Evolutionary conservation across 2,797 vertebrate genomes (phyloP).

Genomic region (Phalanger gymnotis): DNA sequence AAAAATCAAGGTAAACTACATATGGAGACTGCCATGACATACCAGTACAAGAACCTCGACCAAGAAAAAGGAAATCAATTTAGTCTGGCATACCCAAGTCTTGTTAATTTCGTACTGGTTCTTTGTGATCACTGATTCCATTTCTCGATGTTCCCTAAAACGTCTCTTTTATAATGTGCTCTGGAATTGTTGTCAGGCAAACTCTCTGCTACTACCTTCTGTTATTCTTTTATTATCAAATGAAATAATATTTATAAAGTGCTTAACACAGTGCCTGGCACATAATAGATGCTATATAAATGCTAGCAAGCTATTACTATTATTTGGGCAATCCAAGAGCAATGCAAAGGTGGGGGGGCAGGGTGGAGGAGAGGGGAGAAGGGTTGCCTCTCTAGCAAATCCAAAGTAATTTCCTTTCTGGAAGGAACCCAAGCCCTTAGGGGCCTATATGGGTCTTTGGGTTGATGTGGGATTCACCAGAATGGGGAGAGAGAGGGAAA

Average conservation of each 20-base stretch:
- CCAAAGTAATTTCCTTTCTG: not conserved
- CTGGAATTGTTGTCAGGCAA: not conserved
- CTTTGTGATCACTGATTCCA: not conserved
- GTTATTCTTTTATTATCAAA: not conserved
- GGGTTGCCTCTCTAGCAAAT: not conserved
- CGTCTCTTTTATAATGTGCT: not conserved
- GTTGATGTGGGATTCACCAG: not conserved
- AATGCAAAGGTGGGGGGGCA: not conserved
- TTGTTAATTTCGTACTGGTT: not conserved
- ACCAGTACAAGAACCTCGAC: not conserved
- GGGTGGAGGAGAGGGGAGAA: too few relatives aligned
- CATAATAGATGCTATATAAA: not conserved
- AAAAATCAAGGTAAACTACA: not conserved
- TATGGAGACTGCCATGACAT: not conserved
- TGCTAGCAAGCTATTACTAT: not conserved
- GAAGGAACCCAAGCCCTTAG: not conserved
- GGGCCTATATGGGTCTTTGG: not conserved
- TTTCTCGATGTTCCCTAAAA: not conserved
- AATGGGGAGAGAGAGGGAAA: not conserved
- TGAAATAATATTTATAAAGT: not conserved
- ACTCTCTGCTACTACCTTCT: not conserved
- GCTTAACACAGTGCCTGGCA: not conserved
- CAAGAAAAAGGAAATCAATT: not conserved
- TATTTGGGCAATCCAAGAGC: not conserved
- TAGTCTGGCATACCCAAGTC: not conserved